phyloP scores from a whole-genome alignment of 2,113 vertebrate genomes.

The Oreotrochilus melanogaster region DNA sequence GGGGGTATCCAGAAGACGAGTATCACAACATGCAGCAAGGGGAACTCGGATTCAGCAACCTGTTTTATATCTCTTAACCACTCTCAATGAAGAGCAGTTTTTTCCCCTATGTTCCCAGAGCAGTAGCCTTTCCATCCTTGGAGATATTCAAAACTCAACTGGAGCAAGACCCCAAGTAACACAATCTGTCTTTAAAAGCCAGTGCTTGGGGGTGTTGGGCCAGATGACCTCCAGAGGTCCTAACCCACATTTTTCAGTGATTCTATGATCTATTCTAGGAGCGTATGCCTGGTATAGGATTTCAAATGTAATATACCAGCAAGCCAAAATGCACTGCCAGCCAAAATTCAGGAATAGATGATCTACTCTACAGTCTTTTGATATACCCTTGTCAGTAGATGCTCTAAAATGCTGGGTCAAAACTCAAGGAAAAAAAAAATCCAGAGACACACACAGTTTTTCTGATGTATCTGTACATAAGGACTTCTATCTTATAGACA shows the following conservation, averaged over 20 bases:
- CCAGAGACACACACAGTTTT: not conserved
- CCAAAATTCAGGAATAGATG: constrained; percentile 39
- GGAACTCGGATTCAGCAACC: not conserved
- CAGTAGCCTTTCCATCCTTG: not conserved
- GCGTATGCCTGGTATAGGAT: not conserved
- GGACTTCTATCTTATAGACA: not conserved
- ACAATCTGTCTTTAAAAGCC: not conserved
- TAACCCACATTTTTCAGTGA: constrained; percentile 25
- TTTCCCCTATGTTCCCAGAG: not conserved
- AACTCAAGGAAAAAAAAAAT: not conserved
- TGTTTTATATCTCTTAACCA: not conserved
- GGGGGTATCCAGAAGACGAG: not conserved
- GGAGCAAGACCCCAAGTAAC: not conserved
- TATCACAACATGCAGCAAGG: not conserved
- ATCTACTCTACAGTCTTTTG: not conserved
- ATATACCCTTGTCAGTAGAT: not conserved
- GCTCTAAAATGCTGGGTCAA: not conserved
- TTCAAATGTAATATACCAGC: constrained; percentile 28
- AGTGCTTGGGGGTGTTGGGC: not conserved
- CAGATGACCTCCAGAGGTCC: not conserved
- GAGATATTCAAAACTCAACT: not conserved
- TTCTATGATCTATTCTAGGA: constrained; percentile 60
- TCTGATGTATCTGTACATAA: not conserved
- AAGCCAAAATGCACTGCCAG: constrained; percentile 14
- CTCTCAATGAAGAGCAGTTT: rapidly evolving